phyloP scores from a whole-genome alignment of 2,797 vertebrate genomes.

The Ptychadena robeensis region DNA sequence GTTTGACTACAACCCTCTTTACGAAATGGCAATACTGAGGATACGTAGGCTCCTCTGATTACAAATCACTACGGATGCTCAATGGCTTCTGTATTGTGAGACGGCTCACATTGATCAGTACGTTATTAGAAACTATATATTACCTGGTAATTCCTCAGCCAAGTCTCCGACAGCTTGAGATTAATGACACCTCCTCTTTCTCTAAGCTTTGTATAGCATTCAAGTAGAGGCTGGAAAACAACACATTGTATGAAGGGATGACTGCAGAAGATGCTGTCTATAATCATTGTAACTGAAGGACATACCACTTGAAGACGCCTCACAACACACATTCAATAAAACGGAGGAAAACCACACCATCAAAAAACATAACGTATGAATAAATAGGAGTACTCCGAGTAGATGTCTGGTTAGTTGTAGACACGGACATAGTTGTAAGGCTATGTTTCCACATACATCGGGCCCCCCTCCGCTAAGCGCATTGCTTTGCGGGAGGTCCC shows the following conservation, averaged over 20 bases:
- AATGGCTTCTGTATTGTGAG: neutral
- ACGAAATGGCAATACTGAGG: neutral
- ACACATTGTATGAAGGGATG: neutral
- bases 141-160: slow-evolving; percentile 97
- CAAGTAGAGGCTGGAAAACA: slow-evolving; percentile 84
- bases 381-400: neutral
- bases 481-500: too few relatives aligned
- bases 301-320: neutral
- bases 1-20: neutral
- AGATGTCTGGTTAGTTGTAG: neutral
- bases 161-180: slow-evolving; percentile 90
- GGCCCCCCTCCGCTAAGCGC: too few relatives aligned
- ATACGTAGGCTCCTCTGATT: neutral
- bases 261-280: neutral
- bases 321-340: neutral
- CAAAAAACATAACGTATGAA: neutral
- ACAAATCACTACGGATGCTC: neutral
- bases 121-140: slow-evolving; percentile 13
- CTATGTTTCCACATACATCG: too few relatives aligned
- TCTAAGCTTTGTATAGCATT: slow-evolving; percentile 93
- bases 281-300: neutral
- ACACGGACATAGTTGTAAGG: too few relatives aligned
- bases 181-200: slow-evolving; percentile 88
- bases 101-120: neutral
- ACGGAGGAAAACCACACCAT: neutral